phyloP scores from a whole-genome alignment of 2,113 vertebrate species.

The Megaceryle torquata region DNA sequence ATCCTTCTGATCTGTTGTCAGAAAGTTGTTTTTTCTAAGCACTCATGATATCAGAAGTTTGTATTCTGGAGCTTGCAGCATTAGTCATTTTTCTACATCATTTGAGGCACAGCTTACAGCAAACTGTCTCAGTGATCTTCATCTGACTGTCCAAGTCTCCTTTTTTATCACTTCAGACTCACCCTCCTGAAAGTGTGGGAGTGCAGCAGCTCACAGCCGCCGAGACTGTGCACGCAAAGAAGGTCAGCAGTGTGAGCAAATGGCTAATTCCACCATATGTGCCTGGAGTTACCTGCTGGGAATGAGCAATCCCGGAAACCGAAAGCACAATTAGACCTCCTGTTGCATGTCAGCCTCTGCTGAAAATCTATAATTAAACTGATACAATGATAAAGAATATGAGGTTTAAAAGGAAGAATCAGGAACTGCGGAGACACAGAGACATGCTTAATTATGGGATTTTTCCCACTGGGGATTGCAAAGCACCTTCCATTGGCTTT shows the following conservation, averaged over 20 bases:
- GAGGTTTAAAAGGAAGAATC: background rate
- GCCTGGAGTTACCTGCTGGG: constrained; percentile 21
- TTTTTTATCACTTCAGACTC: background rate
- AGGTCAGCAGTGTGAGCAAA: background rate
- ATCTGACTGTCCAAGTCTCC: background rate
- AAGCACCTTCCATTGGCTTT: background rate
- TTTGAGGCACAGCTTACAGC: background rate
- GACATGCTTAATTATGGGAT: background rate
- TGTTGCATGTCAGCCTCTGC: constrained; percentile 18
- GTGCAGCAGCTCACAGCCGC: fast-evolving
- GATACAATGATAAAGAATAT: background rate
- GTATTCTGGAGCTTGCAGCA: background rate
- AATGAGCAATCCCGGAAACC: background rate
- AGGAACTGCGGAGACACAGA: background rate
- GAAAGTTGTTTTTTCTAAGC: background rate
- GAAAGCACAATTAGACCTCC: background rate
- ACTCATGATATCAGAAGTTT: background rate
- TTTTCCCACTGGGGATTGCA: background rate
- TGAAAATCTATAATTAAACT: background rate
- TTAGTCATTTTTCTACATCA: background rate
- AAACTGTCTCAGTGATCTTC: background rate
- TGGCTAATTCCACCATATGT: background rate
- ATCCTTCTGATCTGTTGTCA: background rate
- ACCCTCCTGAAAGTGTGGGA: background rate
- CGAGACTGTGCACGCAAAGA: fast-evolving